Conservation (phyloP, 2,888 invertebrate genomes). For the Anagyrus pseudococci region DNA sequence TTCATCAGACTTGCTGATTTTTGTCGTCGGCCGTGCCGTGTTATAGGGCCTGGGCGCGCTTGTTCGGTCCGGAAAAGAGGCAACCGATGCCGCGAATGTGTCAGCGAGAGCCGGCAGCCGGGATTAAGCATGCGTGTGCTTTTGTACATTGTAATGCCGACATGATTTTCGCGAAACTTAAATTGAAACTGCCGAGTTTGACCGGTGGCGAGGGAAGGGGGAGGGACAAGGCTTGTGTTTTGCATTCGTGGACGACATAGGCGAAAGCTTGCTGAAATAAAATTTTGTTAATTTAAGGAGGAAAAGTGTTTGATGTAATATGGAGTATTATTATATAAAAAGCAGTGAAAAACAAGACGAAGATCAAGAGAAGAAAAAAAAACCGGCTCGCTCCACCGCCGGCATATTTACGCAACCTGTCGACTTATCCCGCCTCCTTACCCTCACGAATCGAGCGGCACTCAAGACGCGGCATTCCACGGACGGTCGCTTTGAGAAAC, state of each 20-base stretch:
- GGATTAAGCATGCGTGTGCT: conserved; percentile 58
- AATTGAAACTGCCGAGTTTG: conserved; percentile 50
- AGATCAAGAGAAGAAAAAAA: no score
- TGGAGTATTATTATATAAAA: no score
- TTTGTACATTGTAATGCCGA: conserved; percentile 58
- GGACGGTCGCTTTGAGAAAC: background rate
- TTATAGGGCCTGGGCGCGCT: conserved; percentile 29
- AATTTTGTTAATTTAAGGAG: no score
- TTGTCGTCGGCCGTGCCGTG: conserved; percentile 43
- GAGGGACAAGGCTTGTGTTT: background rate
- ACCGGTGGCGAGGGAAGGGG: background rate
- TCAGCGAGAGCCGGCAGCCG: conserved; percentile 36
- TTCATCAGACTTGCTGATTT: conserved; percentile 59
- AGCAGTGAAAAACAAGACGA: no score
- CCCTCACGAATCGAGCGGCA: conserved; percentile 2
- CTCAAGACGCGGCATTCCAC: conserved; percentile 19
- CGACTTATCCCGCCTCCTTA: background rate
- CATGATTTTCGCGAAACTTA: conserved; percentile 54
- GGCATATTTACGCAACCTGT: conserved; percentile 41
- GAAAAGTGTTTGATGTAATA: no score
- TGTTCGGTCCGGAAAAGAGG: conserved; percentile 27
- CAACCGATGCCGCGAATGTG: conserved; percentile 1
- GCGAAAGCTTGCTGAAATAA: no score
- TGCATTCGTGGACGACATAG: no score
- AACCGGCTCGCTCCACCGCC: background rate